Percentiles rank a stretch among this genome's conserved stretches.
These are phyloP conservation scores for Musca domestica DNA, from an alignment of 1,140 invertebrate species.

Conservation along the genomic window DNA sequence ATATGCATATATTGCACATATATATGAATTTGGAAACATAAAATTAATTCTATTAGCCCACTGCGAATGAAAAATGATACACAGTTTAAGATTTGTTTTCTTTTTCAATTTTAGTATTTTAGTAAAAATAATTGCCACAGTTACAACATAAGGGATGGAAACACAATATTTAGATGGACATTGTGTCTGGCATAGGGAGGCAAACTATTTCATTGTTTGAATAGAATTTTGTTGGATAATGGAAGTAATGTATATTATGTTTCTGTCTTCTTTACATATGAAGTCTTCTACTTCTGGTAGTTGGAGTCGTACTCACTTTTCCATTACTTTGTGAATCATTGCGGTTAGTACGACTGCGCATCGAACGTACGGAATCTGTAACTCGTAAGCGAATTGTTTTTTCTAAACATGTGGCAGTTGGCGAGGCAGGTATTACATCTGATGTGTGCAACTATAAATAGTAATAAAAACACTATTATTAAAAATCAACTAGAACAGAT, in stretches of 20 bases:
- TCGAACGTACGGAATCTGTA: constrained; percentile 4
- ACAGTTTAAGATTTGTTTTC: not conserved
- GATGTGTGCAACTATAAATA: constrained; percentile 32
- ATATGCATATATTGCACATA: too few species aligned
- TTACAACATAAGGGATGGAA: not conserved
- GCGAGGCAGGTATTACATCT: constrained; percentile 38
- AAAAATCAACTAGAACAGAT: not conserved
- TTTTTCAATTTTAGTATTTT: not conserved
- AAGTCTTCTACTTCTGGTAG: constrained; percentile 41
- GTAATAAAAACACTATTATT: not conserved
- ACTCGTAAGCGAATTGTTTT: not conserved
- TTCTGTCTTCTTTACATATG: constrained; percentile 26
- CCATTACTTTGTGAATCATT: constrained; percentile 16
- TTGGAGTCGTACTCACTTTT: constrained; percentile 13
- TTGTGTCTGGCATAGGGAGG: too few species aligned
- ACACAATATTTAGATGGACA: not conserved
- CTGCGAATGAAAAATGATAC: constrained; percentile 2
- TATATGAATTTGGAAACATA: too few species aligned
- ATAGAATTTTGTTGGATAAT: too few species aligned
- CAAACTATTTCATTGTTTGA: too few species aligned
- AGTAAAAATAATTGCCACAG: not conserved
- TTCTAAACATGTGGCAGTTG: constrained; percentile 20
- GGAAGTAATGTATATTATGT: constrained; percentile 3
- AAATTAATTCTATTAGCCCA: too few species aligned
- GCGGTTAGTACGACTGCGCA: constrained; percentile 36